phyloP scores from a whole-genome alignment of 1,140 invertebrate genomes.

The Halesus radiatus region DNA sequence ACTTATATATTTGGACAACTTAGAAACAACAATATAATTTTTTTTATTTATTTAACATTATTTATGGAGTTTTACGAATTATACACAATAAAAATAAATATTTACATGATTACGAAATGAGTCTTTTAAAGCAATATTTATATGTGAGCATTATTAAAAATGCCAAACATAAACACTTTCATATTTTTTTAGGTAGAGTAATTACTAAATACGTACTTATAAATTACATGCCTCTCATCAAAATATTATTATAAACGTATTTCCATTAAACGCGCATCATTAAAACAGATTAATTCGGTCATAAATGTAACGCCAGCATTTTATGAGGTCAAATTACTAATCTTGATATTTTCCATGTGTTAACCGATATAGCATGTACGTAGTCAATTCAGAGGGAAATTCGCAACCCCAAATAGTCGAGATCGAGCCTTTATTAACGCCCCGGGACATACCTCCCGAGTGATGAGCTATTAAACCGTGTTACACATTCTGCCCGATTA shows the following conservation, averaged over 20 bases:
- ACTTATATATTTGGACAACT: too few species aligned
- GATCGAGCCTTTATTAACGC: background rate
- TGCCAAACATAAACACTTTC: too few species aligned
- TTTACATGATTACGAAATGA: too few species aligned
- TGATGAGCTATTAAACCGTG: background rate
- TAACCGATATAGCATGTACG: background rate
- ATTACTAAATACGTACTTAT: too few species aligned
- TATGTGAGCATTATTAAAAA: too few species aligned
- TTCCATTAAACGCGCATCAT: background rate
- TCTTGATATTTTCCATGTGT: slow-evolving; percentile 1
- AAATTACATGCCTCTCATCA: background rate
- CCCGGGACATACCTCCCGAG: background rate
- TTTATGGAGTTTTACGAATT: too few species aligned
- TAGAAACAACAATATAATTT: too few species aligned
- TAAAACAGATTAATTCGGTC: background rate
- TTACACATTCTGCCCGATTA: too few species aligned
- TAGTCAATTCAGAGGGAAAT: background rate
- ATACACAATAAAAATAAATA: too few species aligned
- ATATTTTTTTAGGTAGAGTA: too few species aligned
- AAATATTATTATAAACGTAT: background rate
- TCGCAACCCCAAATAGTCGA: background rate
- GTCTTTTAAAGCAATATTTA: too few species aligned
- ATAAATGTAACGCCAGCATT: background rate
- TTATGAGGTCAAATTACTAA: background rate
- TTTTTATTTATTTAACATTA: too few species aligned